phyloP scores from a whole-genome alignment of 2,113 vertebrate species.

The Crotophaga sulcirostris region DNA sequence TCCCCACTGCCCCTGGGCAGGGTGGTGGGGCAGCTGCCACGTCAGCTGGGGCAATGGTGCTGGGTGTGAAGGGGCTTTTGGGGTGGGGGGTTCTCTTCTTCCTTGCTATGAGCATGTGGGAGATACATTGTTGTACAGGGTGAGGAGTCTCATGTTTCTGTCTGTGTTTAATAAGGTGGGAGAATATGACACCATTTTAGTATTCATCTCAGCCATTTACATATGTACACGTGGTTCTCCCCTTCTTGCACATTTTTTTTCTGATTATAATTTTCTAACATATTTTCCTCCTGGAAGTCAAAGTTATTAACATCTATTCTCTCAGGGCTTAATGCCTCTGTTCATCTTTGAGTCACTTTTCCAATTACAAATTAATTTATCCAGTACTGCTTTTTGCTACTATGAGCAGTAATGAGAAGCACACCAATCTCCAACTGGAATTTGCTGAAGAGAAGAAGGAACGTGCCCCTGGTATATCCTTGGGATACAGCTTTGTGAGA shows the following conservation, averaged over 20 bases:
- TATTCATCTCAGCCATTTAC: background rate
- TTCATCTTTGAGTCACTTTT: background rate
- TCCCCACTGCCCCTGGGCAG: background rate
- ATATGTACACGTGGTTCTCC: background rate
- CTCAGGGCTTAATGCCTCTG: background rate
- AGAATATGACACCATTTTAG: background rate
- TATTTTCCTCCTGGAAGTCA: background rate
- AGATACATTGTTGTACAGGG: background rate
- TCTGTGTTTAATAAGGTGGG: background rate
- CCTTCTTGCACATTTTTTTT: background rate
- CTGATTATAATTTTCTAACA: background rate
- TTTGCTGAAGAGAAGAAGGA: background rate
- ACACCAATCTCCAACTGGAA: background rate
- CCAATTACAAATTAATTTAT: background rate
- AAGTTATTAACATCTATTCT: background rate
- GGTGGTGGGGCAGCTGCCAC: background rate
- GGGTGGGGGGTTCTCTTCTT: background rate
- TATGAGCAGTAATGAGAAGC: background rate
- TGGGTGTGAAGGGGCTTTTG: rapidly evolving
- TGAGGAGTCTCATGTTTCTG: background rate
- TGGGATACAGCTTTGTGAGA: rapidly evolving
- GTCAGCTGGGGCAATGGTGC: background rate
- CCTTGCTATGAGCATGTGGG: background rate
- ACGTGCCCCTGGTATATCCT: rapidly evolving
- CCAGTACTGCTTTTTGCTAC: background rate